Conservation (phyloP, 2,888 invertebrate species). For the Automeris io region DNA sequence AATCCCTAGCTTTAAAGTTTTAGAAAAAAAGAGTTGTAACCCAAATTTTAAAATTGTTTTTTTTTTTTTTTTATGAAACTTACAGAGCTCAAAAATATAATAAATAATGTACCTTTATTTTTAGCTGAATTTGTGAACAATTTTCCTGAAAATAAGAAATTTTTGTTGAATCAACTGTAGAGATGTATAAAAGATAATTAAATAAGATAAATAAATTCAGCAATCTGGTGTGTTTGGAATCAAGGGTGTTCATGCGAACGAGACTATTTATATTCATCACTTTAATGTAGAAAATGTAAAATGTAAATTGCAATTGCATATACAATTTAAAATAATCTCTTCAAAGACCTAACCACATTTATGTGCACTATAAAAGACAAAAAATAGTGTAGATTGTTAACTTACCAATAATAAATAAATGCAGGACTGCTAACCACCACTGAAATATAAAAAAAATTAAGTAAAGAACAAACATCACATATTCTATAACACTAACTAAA, state of each 20-base stretch:
- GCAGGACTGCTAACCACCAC: conserved; percentile 16
- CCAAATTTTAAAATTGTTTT: no score
- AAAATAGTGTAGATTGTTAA: not conserved
- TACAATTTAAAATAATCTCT: not conserved
- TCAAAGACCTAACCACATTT: not conserved
- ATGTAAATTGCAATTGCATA: no score
- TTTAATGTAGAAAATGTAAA: no score
- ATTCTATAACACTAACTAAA: conserved; percentile 37
- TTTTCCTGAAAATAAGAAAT: no score
- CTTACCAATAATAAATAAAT: not conserved
- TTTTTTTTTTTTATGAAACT: no score
- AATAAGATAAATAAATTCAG: conserved; percentile 23
- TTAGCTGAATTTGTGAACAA: no score
- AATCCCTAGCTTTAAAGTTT: no score
- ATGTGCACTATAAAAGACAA: not conserved
- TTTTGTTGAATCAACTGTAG: no score
- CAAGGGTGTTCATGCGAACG: conserved; percentile 50
- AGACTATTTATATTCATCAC: conserved; percentile 41
- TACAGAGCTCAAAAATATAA: no score
- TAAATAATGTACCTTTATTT: no score
- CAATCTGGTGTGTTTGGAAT: conserved; percentile 47
- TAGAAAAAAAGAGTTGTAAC: no score
- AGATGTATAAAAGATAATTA: not conserved
- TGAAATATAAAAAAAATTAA: conserved; percentile 62
- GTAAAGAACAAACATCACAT: conserved; percentile 58